A percentile compares a stretch with the other conserved stretches of the same genome.
Evolutionary conservation across 1,140 invertebrate species (phyloP).

Genomic region (Drosophila grimshawi): DNA sequence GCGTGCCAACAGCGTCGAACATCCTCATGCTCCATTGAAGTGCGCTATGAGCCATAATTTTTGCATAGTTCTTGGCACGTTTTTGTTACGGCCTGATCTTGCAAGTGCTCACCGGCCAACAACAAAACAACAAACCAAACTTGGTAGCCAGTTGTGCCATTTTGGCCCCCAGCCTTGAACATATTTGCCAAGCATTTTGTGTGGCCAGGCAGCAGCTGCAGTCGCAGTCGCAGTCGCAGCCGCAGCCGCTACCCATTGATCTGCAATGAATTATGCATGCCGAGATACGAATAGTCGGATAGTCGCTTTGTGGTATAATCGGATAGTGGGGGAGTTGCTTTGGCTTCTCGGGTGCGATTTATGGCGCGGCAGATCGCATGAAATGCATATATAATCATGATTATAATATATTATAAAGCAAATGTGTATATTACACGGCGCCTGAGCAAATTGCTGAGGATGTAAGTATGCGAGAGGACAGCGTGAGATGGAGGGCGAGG

Average conservation of each 20-base stretch:
- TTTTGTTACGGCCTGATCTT: conserved; percentile 63
- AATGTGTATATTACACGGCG: conserved; percentile 79
- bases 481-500: not conserved
- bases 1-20: conserved; percentile 34
- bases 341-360: conserved; percentile 71
- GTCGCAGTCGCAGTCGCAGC: conserved; percentile 17
- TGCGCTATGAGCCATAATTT: conserved; percentile 76
- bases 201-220: conserved; percentile 46
- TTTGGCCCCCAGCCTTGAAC: conserved; percentile 64
- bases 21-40: conserved; percentile 65
- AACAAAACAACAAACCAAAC: conserved; percentile 23
- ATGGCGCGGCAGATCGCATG: conserved; percentile 77
- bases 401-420: conserved; percentile 76
- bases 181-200: conserved; percentile 78
- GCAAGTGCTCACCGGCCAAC: conserved; percentile 26
- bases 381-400: conserved; percentile 78
- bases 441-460: conserved; percentile 39
- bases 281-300: conserved; percentile 54
- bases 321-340: conserved; percentile 45
- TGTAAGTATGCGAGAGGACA: not conserved
- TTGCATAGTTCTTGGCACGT: conserved; percentile 80
- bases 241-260: conserved; percentile 60
- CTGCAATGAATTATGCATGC: conserved; percentile 81
- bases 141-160: conserved; percentile 63
- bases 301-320: conserved; percentile 28